These are phyloP conservation scores for Grantiella picta DNA, from an alignment of 2,113 vertebrate species.

Conservation along the genomic window DNA sequence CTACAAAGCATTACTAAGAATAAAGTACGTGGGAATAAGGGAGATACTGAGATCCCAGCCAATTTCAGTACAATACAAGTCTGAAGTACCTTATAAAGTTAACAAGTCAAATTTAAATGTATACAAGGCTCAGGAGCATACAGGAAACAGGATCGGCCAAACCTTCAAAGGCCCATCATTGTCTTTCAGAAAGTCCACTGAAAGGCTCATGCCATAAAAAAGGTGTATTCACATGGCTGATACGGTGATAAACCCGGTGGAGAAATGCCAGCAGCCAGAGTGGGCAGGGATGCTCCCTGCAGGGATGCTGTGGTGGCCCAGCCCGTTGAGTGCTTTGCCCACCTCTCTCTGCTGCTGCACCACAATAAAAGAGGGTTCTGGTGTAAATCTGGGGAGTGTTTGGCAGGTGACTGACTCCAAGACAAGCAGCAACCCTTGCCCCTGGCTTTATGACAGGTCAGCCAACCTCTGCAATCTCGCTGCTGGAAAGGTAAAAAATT, in stretches of 20 bases:
- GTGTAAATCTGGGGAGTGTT: neutral
- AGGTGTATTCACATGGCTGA: slow-evolving; percentile 30
- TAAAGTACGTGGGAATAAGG: slow-evolving; percentile 89
- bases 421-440: neutral
- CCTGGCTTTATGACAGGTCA: neutral
- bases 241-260: neutral
- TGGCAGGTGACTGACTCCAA: neutral
- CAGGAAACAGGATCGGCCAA: slow-evolving; percentile 25
- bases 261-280: neutral
- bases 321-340: neutral
- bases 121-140: slow-evolving; percentile 38
- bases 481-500: neutral
- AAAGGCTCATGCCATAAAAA: slow-evolving; percentile 22
- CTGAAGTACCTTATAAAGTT: slow-evolving; percentile 67
- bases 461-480: neutral
- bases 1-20: slow-evolving; percentile 83
- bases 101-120: slow-evolving; percentile 70
- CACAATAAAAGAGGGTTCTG: neutral
- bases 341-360: neutral
- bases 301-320: neutral
- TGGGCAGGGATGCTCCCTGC: neutral
- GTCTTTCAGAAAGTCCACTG: slow-evolving; percentile 38
- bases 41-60: slow-evolving; percentile 82
- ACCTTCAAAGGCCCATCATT: slow-evolving; percentile 30
- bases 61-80: slow-evolving; percentile 69